Conservation (phyloP, 2,888 invertebrate genomes). For the Archips xylosteana region DNA sequence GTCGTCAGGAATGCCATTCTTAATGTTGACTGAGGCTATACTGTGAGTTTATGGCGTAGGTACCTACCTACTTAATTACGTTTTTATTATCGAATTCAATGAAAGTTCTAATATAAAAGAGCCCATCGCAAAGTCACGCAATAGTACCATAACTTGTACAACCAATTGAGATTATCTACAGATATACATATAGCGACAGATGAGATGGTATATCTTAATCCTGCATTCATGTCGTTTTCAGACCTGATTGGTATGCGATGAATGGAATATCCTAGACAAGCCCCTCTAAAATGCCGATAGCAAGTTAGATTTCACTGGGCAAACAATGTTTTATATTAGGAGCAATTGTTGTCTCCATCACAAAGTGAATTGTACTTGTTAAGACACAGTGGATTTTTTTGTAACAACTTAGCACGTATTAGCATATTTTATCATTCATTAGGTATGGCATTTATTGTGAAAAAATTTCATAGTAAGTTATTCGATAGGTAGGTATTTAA, state of each 20-base stretch:
- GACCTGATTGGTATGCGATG: background rate
- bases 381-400: no score
- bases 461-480: no score
- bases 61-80: background rate
- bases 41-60: no score
- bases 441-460: no score
- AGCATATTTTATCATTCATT: no score
- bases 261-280: background rate
- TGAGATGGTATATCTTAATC: background rate
- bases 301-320: background rate
- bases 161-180: background rate
- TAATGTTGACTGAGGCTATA: background rate
- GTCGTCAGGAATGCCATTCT: constrained; percentile 11
- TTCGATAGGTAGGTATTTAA: no score
- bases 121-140: background rate
- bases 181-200: background rate
- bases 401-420: no score
- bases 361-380: no score
- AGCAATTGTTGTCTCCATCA: no score
- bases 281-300: background rate
- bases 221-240: background rate
- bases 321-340: no score
- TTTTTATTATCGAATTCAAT: constrained; percentile 15
- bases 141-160: background rate
- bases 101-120: constrained; percentile 4